Conservation (phyloP, 1,140 invertebrate genomes). For the Apis laboriosa region DNA sequence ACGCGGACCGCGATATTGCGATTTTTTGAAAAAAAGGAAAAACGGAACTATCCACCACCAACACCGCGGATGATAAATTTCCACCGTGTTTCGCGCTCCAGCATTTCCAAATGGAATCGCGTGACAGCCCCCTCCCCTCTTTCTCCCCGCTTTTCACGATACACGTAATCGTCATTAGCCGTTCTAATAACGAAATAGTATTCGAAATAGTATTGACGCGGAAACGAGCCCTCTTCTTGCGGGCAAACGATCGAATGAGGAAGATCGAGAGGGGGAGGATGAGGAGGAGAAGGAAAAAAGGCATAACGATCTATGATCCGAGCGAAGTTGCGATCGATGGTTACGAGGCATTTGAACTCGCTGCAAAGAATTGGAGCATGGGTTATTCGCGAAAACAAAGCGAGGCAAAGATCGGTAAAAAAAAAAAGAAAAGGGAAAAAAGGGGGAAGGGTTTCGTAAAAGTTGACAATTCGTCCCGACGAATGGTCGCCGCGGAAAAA, state of each 20-base stretch:
- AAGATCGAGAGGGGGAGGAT: no score
- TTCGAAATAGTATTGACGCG: not conserved
- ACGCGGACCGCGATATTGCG: not conserved
- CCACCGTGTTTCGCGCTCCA: not conserved
- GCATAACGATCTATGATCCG: not conserved
- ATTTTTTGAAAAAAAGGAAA: not conserved
- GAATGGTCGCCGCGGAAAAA: slow-evolving; percentile 46
- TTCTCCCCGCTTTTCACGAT: not conserved
- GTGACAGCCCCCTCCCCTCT: not conserved
- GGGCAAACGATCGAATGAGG: not conserved
- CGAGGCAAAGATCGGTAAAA: not conserved
- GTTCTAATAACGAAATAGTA: not conserved
- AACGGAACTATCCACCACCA: not conserved
- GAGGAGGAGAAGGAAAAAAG: no score
- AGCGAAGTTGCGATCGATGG: not conserved
- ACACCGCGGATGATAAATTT: not conserved
- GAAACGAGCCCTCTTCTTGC: not conserved
- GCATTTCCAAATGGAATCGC: not conserved
- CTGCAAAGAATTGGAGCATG: not conserved
- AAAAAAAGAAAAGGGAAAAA: not conserved
- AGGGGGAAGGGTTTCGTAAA: no score
- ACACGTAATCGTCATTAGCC: not conserved
- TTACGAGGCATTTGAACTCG: not conserved
- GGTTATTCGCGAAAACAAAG: not conserved
- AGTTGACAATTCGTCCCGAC: not conserved